A percentile compares a stretch with the other conserved stretches of the same genome.
These are phyloP conservation scores for Podarcis muralis DNA, from an alignment of 2,113 vertebrate species.

Conservation along the genomic window DNA sequence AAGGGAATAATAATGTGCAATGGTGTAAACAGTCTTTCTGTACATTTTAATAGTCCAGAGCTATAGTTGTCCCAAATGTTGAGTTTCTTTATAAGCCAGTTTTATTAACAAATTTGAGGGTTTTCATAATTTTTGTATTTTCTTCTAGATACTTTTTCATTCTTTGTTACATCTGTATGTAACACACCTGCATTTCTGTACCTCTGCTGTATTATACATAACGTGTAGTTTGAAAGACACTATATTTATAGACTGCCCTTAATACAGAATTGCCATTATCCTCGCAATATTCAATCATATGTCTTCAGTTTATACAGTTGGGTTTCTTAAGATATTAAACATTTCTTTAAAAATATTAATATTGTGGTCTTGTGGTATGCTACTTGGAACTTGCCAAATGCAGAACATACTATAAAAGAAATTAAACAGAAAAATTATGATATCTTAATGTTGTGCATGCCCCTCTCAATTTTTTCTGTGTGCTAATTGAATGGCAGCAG, in stretches of 20 bases:
- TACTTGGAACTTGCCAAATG: constrained; percentile 32
- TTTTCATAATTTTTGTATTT: constrained; percentile 44
- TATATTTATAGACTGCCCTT: constrained; percentile 76
- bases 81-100: constrained; percentile 58
- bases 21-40: constrained; percentile 78
- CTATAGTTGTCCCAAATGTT: constrained; percentile 58
- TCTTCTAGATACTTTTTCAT: constrained; percentile 47
- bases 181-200: constrained; percentile 66
- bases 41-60: constrained; percentile 75
- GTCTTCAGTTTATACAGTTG: constrained; percentile 44
- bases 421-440: neutral
- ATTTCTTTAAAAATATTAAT: constrained; percentile 53
- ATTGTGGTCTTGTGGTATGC: constrained; percentile 1
- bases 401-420: constrained; percentile 32
- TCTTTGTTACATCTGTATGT: constrained; percentile 44
- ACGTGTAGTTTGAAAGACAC: constrained; percentile 59
- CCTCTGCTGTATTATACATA: constrained; percentile 74
- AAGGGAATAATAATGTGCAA: constrained; percentile 80
- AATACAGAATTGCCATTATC: constrained; percentile 52
- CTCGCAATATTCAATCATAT: constrained; percentile 56
- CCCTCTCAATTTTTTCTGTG: constrained; percentile 30
- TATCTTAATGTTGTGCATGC: neutral
- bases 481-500: constrained; percentile 47
- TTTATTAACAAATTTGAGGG: constrained; percentile 62
- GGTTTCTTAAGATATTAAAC: constrained; percentile 60